These are phyloP conservation scores for Ochlodes sylvanus DNA, from an alignment of 2,888 invertebrate species.

Conservation along the genomic window DNA sequence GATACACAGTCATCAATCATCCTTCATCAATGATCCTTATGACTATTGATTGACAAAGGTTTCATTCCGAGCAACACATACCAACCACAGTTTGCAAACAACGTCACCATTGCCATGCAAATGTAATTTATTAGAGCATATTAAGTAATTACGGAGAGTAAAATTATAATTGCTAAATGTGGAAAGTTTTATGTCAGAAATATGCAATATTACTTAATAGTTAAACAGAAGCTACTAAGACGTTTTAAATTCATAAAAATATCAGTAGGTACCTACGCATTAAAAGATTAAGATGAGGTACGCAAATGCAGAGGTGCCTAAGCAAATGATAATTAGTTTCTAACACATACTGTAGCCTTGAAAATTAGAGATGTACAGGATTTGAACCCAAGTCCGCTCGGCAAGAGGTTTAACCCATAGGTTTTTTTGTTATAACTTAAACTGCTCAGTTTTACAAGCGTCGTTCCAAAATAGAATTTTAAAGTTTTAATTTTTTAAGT, in stretches of 20 bases:
- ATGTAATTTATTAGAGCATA: constrained; percentile 11
- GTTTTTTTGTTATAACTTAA: too few relatives aligned
- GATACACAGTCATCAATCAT: too few relatives aligned
- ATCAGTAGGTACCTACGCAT: background rate
- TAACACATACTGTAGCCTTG: too few relatives aligned
- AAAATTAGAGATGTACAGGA: too few relatives aligned
- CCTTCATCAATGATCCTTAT: constrained; percentile 14
- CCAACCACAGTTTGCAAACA: background rate
- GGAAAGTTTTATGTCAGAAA: background rate
- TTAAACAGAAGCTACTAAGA: constrained; percentile 11
- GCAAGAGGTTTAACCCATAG: too few relatives aligned
- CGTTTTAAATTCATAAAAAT: too few relatives aligned
- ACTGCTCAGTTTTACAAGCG: too few relatives aligned
- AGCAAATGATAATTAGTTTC: too few relatives aligned
- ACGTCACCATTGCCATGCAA: constrained; percentile 4
- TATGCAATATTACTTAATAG: constrained; percentile 8
- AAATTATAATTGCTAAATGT: background rate
- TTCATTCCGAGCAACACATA: background rate
- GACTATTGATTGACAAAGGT: constrained; percentile 15
- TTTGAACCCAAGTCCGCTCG: too few relatives aligned
- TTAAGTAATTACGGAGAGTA: background rate
- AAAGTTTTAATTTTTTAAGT: too few relatives aligned
- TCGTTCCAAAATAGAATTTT: too few relatives aligned
- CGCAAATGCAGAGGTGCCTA: background rate
- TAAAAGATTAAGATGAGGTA: constrained; percentile 8